phyloP scores from a whole-genome alignment of 1,140 invertebrate genomes.

The Odontomachus brunneus region DNA sequence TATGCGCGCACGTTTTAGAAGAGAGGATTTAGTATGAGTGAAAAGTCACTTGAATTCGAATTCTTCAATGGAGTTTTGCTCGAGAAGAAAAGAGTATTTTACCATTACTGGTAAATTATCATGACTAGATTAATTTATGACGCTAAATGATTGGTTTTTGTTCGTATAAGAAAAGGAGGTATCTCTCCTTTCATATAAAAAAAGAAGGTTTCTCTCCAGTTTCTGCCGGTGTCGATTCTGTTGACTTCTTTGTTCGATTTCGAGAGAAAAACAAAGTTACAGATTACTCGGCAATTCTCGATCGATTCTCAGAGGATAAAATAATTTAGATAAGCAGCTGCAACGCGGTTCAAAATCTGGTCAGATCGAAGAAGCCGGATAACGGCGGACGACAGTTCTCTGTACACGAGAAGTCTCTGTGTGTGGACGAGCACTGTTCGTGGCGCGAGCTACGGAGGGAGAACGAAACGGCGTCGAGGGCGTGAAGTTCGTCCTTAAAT shows the following conservation, averaged over 20 bases:
- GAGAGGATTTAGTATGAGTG: too few relatives aligned
- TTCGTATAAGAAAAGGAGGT: background rate
- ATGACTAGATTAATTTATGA: too few relatives aligned
- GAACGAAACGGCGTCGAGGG: background rate
- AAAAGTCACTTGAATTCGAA: too few relatives aligned
- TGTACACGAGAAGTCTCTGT: background rate
- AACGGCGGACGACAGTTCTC: background rate
- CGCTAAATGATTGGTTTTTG: too few relatives aligned
- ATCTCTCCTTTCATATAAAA: background rate
- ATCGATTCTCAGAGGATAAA: background rate
- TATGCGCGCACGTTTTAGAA: too few relatives aligned
- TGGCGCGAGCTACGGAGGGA: background rate
- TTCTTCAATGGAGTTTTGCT: too few relatives aligned
- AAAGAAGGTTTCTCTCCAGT: too few relatives aligned
- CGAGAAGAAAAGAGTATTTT: too few relatives aligned
- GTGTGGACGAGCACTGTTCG: background rate
- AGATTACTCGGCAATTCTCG: background rate
- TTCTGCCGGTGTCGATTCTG: background rate
- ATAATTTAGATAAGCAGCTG: background rate
- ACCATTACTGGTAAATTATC: too few relatives aligned
- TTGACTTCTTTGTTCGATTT: background rate
- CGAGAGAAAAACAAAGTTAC: background rate
- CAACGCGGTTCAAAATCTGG: background rate
- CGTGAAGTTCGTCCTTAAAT: slow-evolving; percentile 31
- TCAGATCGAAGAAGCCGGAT: background rate